Percentiles rank a stretch among this genome's conserved stretches.
Evolutionary conservation across 2,113 vertebrate species (phyloP).

Genomic region (Australoheros scitulus): DNA sequence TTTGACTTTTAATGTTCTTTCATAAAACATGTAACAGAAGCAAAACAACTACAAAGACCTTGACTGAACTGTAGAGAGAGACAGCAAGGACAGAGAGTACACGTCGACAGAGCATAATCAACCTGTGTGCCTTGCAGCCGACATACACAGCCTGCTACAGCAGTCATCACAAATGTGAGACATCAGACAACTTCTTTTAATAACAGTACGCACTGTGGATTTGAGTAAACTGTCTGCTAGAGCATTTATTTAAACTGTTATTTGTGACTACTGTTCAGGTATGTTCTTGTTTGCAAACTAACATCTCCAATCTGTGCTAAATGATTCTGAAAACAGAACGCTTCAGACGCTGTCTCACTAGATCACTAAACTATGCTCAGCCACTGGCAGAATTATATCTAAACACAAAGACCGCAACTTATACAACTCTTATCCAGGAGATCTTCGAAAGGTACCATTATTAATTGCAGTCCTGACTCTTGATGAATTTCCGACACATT

Average conservation of each 20-base stretch:
- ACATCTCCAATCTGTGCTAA: neutral
- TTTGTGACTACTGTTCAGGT: neutral
- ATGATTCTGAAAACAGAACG: too few species aligned
- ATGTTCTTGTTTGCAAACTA: neutral
- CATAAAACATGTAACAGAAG: constrained; percentile 40
- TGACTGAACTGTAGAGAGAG: neutral
- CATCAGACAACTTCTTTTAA: neutral
- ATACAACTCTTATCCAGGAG: neutral
- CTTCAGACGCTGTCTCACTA: neutral
- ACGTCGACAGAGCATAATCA: neutral
- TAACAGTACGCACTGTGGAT: fast-evolving
- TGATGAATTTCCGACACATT: neutral
- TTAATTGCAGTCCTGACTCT: neutral
- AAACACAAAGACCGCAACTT: neutral
- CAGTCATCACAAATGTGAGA: neutral
- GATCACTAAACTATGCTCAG: neutral
- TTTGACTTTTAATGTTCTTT: constrained; percentile 42
- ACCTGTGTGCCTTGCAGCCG: neutral
- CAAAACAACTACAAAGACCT: neutral
- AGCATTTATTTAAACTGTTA: neutral
- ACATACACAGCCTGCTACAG: neutral
- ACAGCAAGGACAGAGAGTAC: neutral
- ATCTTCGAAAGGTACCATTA: neutral
- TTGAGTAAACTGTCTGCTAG: fast-evolving
- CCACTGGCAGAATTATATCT: neutral